Conservation (phyloP, 2,797 vertebrate genomes). For the Scarus forsteni region DNA sequence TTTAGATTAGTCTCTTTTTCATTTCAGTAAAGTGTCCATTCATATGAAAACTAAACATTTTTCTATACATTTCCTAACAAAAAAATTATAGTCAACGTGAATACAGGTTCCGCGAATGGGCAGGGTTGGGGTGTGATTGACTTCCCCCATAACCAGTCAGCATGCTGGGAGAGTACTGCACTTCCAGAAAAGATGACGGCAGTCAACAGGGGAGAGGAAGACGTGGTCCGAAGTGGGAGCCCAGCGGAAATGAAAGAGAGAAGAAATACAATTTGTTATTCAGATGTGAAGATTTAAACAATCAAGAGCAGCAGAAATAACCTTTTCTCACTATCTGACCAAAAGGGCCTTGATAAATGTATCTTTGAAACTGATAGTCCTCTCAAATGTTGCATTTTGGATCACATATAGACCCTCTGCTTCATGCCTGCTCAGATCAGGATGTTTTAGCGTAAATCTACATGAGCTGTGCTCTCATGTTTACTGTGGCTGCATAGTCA, state of each 20-base stretch:
- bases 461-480: too few species aligned
- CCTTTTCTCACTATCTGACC: constrained; percentile 37
- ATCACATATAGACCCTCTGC: too few species aligned
- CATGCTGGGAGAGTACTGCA: constrained; percentile 91
- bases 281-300: constrained; percentile 2
- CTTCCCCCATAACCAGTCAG: constrained; percentile 87
- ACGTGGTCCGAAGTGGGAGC: constrained; percentile 50
- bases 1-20: constrained; percentile 80
- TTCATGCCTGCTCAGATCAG: too few species aligned
- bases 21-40: constrained; percentile 86
- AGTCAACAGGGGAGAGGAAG: constrained; percentile 29
- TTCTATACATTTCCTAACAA: constrained; percentile 83
- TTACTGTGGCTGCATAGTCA: too few species aligned
- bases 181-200: constrained; percentile 48
- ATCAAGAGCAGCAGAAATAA: not conserved
- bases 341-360: not conserved
- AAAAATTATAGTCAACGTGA: constrained; percentile 83
- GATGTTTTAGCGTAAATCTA: too few species aligned
- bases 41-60: constrained; percentile 87
- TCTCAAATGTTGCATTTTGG: too few species aligned
- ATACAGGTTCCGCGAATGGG: constrained; percentile 87
- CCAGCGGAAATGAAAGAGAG: constrained; percentile 43
- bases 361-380: not conserved
- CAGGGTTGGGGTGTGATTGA: constrained; percentile 86
- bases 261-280: constrained; percentile 55